These are phyloP conservation scores for Salvelinus namaycush DNA, from an alignment of 2,113 vertebrate species.

Conservation along the genomic window DNA sequence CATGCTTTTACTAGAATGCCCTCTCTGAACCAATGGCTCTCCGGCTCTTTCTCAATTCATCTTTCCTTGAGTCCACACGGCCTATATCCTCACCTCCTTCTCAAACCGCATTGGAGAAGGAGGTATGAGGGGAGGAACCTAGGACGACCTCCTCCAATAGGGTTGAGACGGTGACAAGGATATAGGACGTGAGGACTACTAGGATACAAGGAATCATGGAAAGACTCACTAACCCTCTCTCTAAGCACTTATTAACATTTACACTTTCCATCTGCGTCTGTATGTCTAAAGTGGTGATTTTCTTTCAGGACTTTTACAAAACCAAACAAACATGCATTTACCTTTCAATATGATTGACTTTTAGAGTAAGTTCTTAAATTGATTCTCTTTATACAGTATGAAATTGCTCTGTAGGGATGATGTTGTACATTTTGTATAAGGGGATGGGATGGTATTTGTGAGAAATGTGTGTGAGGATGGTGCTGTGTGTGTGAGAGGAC, in stretches of 20 bases:
- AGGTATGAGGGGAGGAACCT: too few species aligned
- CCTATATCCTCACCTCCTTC: slow-evolving; percentile 19
- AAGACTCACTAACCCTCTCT: too few species aligned
- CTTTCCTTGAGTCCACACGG: slow-evolving; percentile 44
- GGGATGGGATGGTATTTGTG: background rate
- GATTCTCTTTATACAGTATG: background rate
- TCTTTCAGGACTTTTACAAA: slow-evolving; percentile 50
- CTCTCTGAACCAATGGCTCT: slow-evolving; percentile 20
- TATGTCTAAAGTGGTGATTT: slow-evolving; percentile 9
- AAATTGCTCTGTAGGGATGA: too few species aligned
- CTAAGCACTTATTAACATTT: background rate
- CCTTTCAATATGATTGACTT: slow-evolving; percentile 49
- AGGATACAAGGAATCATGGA: too few species aligned
- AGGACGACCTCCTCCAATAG: too few species aligned
- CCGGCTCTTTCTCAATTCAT: slow-evolving; percentile 29
- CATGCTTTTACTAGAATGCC: slow-evolving; percentile 88
- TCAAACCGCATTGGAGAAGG: too few species aligned
- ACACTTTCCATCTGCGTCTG: background rate
- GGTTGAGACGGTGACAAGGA: too few species aligned
- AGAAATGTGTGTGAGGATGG: background rate
- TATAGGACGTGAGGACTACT: too few species aligned
- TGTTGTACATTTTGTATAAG: too few species aligned
- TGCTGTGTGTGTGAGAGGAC: slow-evolving; percentile 3
- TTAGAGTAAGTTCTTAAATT: slow-evolving; percentile 46
- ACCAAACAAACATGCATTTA: slow-evolving; percentile 46